Conservation (phyloP, 2,888 invertebrate genomes). For the Chaetogeoica ovagalla region DNA sequence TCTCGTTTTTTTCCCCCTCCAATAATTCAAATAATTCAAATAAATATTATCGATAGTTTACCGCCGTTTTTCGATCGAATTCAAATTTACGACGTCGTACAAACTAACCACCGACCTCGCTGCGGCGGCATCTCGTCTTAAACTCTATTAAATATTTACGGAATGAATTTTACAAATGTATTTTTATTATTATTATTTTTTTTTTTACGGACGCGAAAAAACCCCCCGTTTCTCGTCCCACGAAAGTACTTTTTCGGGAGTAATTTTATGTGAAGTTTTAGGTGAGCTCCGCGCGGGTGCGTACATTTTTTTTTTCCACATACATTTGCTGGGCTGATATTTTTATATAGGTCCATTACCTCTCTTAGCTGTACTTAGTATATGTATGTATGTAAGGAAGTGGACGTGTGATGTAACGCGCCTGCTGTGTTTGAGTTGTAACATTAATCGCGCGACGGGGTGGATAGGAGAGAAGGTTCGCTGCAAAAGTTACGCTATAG, state of each 20-base stretch:
- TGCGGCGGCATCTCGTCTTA: neutral
- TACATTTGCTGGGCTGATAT: neutral
- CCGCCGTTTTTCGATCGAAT: neutral
- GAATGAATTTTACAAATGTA: constrained; percentile 20
- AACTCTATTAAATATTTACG: constrained; percentile 18
- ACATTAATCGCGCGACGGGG: constrained; percentile 38
- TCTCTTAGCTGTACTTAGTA: neutral
- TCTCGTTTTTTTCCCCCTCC: no score
- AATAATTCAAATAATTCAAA: no score
- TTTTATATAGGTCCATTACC: constrained; percentile 24
- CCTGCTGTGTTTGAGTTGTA: constrained; percentile 50
- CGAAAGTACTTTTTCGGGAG: constrained; percentile 27
- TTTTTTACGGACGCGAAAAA: constrained; percentile 34
- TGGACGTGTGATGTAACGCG: constrained; percentile 24
- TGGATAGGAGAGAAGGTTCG: constrained; percentile 29
- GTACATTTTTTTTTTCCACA: constrained; percentile 2
- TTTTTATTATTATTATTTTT: no score
- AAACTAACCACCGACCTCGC: neutral
- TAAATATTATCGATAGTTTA: no score
- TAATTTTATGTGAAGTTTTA: constrained; percentile 41
- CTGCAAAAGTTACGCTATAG: neutral
- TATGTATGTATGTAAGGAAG: constrained; percentile 4
- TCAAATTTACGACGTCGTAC: constrained; percentile 3
- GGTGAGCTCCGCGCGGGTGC: neutral
- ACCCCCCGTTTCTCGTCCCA: constrained; percentile 15